phyloP scores from a whole-genome alignment of 2,888 invertebrate genomes.

The Lacanobia oleracea region DNA sequence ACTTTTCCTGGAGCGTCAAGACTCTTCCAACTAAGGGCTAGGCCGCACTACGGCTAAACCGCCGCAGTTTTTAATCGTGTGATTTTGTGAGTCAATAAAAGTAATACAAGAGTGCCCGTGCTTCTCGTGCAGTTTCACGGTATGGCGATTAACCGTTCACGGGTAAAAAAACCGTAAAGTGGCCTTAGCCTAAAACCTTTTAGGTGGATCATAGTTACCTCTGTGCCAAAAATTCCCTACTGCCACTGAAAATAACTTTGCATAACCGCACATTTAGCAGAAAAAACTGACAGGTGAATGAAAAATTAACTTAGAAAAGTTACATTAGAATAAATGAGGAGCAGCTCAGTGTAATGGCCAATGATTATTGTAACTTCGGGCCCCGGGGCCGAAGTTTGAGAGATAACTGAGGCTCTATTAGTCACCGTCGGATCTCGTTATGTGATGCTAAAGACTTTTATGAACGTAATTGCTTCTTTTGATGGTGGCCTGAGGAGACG shows the following conservation, averaged over 20 bases:
- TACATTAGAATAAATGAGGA: constrained; percentile 61
- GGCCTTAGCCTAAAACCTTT: too few relatives aligned
- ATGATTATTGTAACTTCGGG: constrained; percentile 61
- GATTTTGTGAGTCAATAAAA: too few relatives aligned
- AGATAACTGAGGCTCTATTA: constrained; percentile 62
- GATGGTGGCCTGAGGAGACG: constrained; percentile 27
- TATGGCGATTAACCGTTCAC: too few relatives aligned
- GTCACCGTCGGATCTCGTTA: constrained; percentile 63
- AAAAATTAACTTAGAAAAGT: constrained; percentile 67
- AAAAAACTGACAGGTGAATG: constrained; percentile 65
- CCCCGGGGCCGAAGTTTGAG: constrained; percentile 50
- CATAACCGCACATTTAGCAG: not conserved
- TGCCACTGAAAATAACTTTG: constrained; percentile 6
- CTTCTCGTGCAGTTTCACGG: too few relatives aligned
- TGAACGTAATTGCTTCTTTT: constrained; percentile 49
- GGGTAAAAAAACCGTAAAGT: too few relatives aligned
- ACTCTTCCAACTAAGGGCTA: too few relatives aligned
- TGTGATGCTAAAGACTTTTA: constrained; percentile 55
- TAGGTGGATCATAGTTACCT: fast-evolving
- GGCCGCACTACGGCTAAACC: too few relatives aligned
- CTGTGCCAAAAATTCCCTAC: not conserved
- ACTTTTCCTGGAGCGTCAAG: too few relatives aligned
- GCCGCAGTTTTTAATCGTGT: too few relatives aligned
- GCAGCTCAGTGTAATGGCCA: constrained; percentile 57
- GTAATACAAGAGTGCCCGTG: too few relatives aligned